Percentiles rank a stretch among this genome's conserved stretches.
Conservation (phyloP, 2,113 vertebrate species). For the Phylloscopus trochilus region DNA sequence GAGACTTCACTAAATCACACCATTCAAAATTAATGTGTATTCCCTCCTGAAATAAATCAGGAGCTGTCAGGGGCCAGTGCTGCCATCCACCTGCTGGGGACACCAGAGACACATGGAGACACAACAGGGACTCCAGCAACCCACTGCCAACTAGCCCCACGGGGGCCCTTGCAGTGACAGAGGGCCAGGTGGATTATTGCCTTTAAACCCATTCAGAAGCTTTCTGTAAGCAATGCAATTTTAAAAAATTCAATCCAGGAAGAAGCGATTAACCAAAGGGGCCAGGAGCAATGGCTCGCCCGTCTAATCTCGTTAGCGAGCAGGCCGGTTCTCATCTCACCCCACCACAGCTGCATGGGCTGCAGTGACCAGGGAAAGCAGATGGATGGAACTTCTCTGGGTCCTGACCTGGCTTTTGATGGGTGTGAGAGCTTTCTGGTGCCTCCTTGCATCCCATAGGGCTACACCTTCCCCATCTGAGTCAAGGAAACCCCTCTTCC, state of each 20-base stretch:
- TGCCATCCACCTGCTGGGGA: neutral
- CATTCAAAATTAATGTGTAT: neutral
- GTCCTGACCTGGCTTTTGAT: neutral
- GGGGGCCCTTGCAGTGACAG: neutral
- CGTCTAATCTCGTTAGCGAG: neutral
- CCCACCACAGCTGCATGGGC: neutral
- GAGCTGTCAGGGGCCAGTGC: neutral
- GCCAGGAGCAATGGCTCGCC: neutral
- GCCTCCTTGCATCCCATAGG: neutral
- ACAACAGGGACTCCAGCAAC: neutral
- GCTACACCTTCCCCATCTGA: neutral
- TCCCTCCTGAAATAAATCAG: neutral
- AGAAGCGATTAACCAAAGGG: slow-evolving; percentile 2
- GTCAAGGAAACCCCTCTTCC: neutral
- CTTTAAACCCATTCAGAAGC: slow-evolving; percentile 2
- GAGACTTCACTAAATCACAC: neutral
- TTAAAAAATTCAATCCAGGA: slow-evolving; percentile 1
- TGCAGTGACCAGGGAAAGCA: neutral
- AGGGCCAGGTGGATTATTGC: neutral
- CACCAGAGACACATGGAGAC: neutral
- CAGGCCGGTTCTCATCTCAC: neutral
- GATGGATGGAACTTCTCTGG: neutral
- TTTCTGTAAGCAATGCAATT: slow-evolving; percentile 32
- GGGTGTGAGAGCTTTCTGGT: rapidly evolving
- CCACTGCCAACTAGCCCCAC: neutral